phyloP scores from a whole-genome alignment of 2,888 invertebrate genomes.

The Trisateles emortualis region DNA sequence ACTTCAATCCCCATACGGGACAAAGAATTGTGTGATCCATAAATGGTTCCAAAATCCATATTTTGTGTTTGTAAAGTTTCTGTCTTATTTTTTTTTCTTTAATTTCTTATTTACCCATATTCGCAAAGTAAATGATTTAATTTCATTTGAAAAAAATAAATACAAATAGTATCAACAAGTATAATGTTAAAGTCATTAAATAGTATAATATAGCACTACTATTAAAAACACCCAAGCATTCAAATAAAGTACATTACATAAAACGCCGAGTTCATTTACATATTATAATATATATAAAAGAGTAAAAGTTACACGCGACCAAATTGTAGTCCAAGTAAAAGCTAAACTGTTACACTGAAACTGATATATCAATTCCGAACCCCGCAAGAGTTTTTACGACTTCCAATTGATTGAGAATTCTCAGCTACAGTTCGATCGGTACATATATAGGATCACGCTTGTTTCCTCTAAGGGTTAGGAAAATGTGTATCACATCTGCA shows the following conservation, averaged over 20 bases:
- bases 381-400: neutral
- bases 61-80: too few relatives aligned
- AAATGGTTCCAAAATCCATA: too few relatives aligned
- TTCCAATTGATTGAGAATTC: neutral
- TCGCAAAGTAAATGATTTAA: too few relatives aligned
- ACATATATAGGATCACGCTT: neutral
- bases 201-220: neutral
- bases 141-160: too few relatives aligned
- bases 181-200: too few relatives aligned
- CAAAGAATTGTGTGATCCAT: too few relatives aligned
- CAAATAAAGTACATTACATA: neutral
- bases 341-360: neutral
- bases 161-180: too few relatives aligned
- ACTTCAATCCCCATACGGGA: too few relatives aligned
- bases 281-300: neutral
- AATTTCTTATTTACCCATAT: too few relatives aligned
- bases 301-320: neutral
- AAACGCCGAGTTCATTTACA: neutral
- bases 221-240: neutral
- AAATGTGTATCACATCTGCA: too few relatives aligned
- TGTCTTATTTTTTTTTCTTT: too few relatives aligned
- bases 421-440: neutral
- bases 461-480: too few relatives aligned
- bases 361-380: neutral
- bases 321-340: neutral